Evolutionary conservation across 23 tunicate genomes (phyloP).

Genomic region (Diplosoma virens): DNA sequence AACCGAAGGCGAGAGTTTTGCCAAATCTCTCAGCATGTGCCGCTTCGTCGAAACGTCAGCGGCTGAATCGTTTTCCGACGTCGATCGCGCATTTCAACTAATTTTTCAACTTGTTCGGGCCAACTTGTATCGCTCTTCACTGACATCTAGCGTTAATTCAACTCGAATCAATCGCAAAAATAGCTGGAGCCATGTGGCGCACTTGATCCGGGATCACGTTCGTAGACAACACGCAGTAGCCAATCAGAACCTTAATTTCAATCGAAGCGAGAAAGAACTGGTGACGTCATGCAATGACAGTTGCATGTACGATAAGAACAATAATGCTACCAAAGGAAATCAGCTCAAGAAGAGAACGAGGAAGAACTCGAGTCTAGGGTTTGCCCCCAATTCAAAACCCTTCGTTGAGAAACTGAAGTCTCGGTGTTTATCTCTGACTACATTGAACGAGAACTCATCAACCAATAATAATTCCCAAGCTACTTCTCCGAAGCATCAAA

Average conservation of each 20-base stretch:
- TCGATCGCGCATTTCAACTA: constrained; percentile 27
- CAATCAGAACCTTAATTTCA: background rate
- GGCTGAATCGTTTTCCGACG: constrained; percentile 46
- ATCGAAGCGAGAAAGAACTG: background rate
- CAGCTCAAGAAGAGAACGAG: background rate
- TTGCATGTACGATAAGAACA: constrained; percentile 27
- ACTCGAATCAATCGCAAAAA: background rate
- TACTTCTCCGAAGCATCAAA: too few species aligned
- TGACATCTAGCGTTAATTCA: constrained; percentile 9
- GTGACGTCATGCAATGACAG: background rate
- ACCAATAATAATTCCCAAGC: background rate
- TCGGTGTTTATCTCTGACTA: constrained; percentile 34
- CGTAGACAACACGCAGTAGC: background rate
- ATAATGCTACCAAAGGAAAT: constrained; percentile 8
- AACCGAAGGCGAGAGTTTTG: constrained; percentile 36
- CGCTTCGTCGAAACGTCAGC: constrained; percentile 53
- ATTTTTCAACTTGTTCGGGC: constrained; percentile 33
- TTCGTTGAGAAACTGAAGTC: background rate
- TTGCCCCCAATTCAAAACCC: background rate
- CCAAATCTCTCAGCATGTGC: constrained; percentile 22
- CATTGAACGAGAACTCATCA: constrained; percentile 27
- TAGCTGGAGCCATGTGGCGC: constrained; percentile 51
- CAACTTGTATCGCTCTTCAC: background rate
- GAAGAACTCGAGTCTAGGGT: constrained; percentile 2
- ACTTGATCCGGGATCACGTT: constrained; percentile 38